A percentile compares a stretch with the other conserved stretches of the same genome.
These are phyloP conservation scores for Zygogramma bicolorata DNA, from an alignment of 2,888 invertebrate species.

Conservation along the genomic window DNA sequence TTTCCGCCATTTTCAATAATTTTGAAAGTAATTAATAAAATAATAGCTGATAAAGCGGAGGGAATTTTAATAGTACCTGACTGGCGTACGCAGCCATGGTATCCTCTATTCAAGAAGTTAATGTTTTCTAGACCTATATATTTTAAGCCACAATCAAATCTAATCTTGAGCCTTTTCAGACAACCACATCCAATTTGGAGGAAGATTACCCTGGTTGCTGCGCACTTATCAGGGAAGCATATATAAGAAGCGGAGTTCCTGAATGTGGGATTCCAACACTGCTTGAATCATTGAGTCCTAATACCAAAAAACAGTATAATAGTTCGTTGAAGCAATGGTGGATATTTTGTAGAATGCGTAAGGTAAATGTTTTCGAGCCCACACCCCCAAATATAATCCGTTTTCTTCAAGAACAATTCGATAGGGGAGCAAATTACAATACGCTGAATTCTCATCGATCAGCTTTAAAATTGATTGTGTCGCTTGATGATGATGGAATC, in stretches of 20 bases:
- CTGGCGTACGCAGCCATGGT: background rate
- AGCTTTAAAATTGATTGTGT: constrained; percentile 6
- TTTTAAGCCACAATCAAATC: background rate
- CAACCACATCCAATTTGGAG: background rate
- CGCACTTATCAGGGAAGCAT: background rate
- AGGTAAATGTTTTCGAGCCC: background rate
- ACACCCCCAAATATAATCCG: background rate
- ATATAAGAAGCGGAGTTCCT: too few species aligned
- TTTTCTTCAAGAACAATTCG: background rate
- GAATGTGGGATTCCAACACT: background rate
- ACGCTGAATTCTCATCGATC: too few species aligned
- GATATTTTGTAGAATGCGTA: background rate
- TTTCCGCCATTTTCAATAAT: constrained; percentile 28
- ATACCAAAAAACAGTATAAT: background rate
- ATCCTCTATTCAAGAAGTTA: background rate
- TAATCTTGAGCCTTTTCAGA: constrained; percentile 9
- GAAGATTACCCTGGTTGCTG: background rate
- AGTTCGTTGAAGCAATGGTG: background rate
- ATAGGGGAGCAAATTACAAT: too few species aligned
- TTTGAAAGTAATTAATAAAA: constrained; percentile 26
- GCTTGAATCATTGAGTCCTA: background rate
- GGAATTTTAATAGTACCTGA: background rate
- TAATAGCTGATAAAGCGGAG: constrained; percentile 23
- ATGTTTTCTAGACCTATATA: background rate
- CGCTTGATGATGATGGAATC: constrained; percentile 2